Evolutionary conservation across 2,113 vertebrate genomes (phyloP).

Genomic region (Propithecus coquereli): DNA sequence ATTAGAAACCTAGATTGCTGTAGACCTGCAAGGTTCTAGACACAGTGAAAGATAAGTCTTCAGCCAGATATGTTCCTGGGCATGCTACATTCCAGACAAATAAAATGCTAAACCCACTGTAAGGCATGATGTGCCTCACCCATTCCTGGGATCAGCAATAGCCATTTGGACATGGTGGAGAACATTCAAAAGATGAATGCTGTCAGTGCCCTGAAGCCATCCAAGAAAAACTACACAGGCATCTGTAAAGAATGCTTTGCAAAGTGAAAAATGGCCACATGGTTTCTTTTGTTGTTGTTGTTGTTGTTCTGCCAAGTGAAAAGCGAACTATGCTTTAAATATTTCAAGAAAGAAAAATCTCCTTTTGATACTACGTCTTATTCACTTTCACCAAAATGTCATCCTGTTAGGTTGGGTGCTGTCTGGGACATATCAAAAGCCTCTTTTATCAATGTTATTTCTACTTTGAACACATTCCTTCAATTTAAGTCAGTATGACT

Average conservation of each 20-base stretch:
- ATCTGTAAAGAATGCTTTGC: slow-evolving; percentile 64
- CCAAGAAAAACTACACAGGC: slow-evolving; percentile 72
- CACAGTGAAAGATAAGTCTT: not conserved
- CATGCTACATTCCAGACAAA: not conserved
- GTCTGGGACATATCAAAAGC: slow-evolving; percentile 65
- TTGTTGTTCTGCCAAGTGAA: slow-evolving; percentile 55
- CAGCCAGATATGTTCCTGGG: not conserved
- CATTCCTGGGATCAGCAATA: slow-evolving; percentile 20
- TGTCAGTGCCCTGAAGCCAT: slow-evolving; percentile 50
- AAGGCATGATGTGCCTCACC: not conserved
- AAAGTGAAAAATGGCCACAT: slow-evolving; percentile 53
- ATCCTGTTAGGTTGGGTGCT: slow-evolving; percentile 78
- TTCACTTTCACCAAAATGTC: slow-evolving; percentile 75
- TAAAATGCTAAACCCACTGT: not conserved
- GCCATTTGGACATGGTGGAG: slow-evolving; percentile 43
- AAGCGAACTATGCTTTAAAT: slow-evolving; percentile 54
- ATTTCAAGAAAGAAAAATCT: slow-evolving; percentile 64
- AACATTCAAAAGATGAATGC: slow-evolving; percentile 66
- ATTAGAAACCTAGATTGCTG: not conserved
- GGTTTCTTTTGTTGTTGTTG: slow-evolving; percentile 55
- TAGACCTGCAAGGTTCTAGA: not conserved
- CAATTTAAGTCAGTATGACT: slow-evolving; percentile 77
- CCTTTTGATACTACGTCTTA: slow-evolving; percentile 72
- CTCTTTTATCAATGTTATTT: slow-evolving; percentile 80
- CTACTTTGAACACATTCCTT: slow-evolving; percentile 81